Evolutionary conservation across 2,888 invertebrate species (phyloP).

Genomic region (Diplolepis rosae): DNA sequence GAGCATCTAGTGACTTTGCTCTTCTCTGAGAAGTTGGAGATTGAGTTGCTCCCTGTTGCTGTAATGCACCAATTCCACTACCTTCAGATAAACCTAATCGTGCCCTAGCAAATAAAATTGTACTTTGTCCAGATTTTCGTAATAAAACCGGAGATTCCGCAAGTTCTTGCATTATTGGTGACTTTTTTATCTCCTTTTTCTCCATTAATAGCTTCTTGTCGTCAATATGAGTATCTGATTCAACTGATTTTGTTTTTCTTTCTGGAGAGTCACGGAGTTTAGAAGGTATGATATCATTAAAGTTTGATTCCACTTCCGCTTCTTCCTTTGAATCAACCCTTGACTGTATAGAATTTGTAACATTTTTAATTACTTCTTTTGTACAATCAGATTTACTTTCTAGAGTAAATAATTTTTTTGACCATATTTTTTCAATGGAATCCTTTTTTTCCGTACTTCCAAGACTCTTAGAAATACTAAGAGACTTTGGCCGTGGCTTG

Average conservation of each 20-base stretch:
- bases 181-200: slow-evolving; percentile 60
- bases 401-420: slow-evolving; percentile 63
- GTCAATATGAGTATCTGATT: slow-evolving; percentile 49
- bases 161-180: slow-evolving; percentile 75
- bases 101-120: slow-evolving; percentile 85
- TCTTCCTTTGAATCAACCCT: slow-evolving; percentile 49
- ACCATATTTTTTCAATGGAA: slow-evolving; percentile 66
- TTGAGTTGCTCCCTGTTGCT: slow-evolving; percentile 85
- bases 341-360: slow-evolving; percentile 54
- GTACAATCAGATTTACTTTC: slow-evolving; percentile 77
- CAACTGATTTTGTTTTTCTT: slow-evolving; percentile 46
- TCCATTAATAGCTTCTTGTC: slow-evolving; percentile 52
- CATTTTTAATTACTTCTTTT: slow-evolving; percentile 40
- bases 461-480: slow-evolving; percentile 71
- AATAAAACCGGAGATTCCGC: slow-evolving; percentile 81
- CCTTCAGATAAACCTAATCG: slow-evolving; percentile 89
- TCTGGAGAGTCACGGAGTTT: slow-evolving; percentile 70
- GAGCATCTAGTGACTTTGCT: slow-evolving; percentile 89
- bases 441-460: slow-evolving; percentile 69
- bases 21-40: slow-evolving; percentile 85
- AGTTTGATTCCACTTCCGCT: slow-evolving; percentile 73
- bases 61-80: slow-evolving; percentile 83
- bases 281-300: slow-evolving; percentile 75
- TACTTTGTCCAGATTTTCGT: slow-evolving; percentile 80
- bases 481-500: slow-evolving; percentile 67